Conservation (phyloP, 1,140 invertebrate species). For the Macrocentrus cingulum region DNA sequence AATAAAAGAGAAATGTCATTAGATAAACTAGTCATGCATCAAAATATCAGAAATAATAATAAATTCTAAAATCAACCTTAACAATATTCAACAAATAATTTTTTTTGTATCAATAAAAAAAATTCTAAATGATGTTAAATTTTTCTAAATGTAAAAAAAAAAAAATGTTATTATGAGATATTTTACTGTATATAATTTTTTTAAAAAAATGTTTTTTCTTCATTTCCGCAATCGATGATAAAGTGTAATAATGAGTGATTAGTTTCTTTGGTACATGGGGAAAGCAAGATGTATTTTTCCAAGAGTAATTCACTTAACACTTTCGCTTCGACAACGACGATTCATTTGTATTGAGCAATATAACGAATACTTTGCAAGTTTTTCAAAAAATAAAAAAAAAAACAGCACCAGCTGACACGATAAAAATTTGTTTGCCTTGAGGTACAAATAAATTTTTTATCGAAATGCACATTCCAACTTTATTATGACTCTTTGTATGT, state of each 20-base stretch:
- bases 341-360: slow-evolving; percentile 2
- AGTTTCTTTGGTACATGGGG: slow-evolving; percentile 1
- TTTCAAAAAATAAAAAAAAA: not conserved
- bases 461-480: too few species aligned
- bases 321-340: slow-evolving; percentile 5
- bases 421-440: not conserved
- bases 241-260: slow-evolving; percentile 2
- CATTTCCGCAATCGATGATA: not conserved
- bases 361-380: not conserved
- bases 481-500: too few species aligned
- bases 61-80: too few species aligned
- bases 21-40: too few species aligned
- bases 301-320: slow-evolving; percentile 18
- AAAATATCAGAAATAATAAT: too few species aligned
- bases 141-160: not conserved
- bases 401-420: not conserved
- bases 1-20: too few species aligned
- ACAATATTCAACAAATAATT: too few species aligned
- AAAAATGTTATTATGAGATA: not conserved
- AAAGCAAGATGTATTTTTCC: slow-evolving; percentile 11
- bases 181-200: not conserved
- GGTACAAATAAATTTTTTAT: too few species aligned
- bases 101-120: too few species aligned
- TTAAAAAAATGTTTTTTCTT: not conserved
- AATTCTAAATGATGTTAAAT: not conserved